These are phyloP conservation scores for Drosophila elegans DNA, from an alignment of 1,140 invertebrate genomes.

Conservation along the genomic window DNA sequence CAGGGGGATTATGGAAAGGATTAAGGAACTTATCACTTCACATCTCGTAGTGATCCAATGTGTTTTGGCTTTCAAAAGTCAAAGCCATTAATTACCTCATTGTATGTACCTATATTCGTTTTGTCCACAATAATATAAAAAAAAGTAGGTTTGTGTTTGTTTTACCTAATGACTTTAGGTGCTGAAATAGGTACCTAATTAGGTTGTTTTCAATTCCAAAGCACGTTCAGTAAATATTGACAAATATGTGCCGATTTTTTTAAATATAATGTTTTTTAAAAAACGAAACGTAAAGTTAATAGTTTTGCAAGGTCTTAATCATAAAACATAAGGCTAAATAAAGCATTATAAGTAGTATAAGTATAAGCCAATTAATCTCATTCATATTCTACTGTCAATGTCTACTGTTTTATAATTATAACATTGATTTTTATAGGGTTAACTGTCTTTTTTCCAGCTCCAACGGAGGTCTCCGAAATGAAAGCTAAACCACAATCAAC, in stretches of 20 bases:
- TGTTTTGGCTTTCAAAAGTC: neutral
- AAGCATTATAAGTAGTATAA: too few relatives aligned
- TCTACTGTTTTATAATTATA: neutral
- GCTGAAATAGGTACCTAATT: neutral
- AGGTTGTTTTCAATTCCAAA: constrained; percentile 8
- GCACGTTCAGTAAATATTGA: constrained; percentile 22
- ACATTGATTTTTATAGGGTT: constrained; percentile 19
- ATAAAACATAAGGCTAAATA: too few relatives aligned
- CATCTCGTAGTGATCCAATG: neutral
- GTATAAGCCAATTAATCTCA: too few relatives aligned
- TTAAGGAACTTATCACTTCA: neutral
- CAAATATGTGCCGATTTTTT: neutral
- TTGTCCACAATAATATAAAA: neutral
- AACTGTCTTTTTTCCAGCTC: constrained; percentile 5
- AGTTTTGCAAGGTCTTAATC: neutral
- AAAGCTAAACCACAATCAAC: constrained; percentile 55
- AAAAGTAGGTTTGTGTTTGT: neutral
- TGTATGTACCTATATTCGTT: too few relatives aligned
- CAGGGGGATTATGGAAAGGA: constrained; percentile 12
- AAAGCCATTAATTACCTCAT: neutral
- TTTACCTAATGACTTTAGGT: neutral
- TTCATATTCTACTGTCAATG: too few relatives aligned
- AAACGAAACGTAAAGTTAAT: neutral
- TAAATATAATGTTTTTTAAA: neutral
- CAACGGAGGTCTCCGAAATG: constrained; percentile 38